Conservation (phyloP, 2,797 vertebrate species). For the Orientallactaga sibirica region DNA sequence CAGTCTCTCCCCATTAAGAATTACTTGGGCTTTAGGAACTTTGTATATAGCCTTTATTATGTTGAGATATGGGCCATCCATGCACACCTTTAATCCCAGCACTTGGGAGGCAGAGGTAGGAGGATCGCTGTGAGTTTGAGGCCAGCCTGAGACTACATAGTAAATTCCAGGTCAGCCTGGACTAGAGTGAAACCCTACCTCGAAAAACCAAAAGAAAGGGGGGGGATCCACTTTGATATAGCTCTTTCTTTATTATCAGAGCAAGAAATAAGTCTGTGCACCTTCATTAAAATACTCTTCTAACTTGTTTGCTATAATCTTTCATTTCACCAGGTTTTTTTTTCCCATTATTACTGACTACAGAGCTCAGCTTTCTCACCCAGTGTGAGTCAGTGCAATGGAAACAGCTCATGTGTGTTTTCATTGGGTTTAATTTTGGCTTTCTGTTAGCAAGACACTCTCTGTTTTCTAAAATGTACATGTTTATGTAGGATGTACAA, state of each 20-base stretch:
- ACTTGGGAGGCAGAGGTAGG: no score
- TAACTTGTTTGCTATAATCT: conserved; percentile 27
- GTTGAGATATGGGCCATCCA: no score
- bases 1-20: no score
- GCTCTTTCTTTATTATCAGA: not conserved
- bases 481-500: not conserved
- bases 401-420: conserved; percentile 1
- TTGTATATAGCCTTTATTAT: no score
- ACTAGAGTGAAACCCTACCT: no score
- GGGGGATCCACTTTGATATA: not conserved
- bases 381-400: not conserved
- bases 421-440: conserved; percentile 31
- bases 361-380: conserved; percentile 19
- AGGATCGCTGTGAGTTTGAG: no score
- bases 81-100: no score
- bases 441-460: conserved; percentile 48
- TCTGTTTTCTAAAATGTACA: conserved; percentile 24
- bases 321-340: not conserved
- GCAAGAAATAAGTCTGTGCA: not conserved
- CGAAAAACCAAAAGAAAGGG: not conserved
- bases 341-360: not conserved
- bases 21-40: no score
- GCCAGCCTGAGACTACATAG: no score
- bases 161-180: no score
- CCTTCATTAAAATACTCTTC: not conserved